phyloP scores from a whole-genome alignment of 1,140 invertebrate genomes.

The Sitophilus oryzae region DNA sequence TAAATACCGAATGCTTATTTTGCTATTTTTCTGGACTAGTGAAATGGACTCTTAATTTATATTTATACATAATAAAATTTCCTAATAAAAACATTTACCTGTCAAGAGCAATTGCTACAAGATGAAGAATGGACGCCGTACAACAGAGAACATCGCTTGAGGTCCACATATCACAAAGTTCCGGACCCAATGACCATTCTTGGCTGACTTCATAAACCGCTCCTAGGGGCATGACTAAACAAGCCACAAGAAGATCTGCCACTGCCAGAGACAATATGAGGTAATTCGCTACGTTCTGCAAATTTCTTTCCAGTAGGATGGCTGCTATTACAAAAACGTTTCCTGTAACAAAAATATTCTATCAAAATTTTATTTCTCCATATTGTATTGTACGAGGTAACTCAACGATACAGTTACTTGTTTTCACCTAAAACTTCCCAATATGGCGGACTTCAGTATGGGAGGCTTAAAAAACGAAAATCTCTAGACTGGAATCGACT shows the following conservation, averaged over 20 bases:
- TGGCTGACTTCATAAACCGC: conserved; percentile 56
- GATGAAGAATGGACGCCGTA: conserved; percentile 87
- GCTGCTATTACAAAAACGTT: conserved; percentile 95
- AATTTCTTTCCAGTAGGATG: conserved; percentile 79
- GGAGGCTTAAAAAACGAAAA: too few species aligned
- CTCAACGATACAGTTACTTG: too few species aligned
- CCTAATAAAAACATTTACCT: too few species aligned
- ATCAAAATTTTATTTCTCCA: too few species aligned
- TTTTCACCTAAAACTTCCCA: too few species aligned
- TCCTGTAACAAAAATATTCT: conserved; percentile 54
- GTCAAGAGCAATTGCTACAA: conserved; percentile 93
- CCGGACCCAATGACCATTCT: conserved; percentile 53
- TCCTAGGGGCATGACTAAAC: conserved; percentile 79
- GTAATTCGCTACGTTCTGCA: conserved; percentile 83
- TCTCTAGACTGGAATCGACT: too few species aligned
- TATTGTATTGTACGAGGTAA: too few species aligned
- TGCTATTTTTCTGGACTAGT: too few species aligned
- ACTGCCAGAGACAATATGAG: conserved; percentile 80
- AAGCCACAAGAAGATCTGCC: conserved; percentile 79
- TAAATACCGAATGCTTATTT: too few species aligned
- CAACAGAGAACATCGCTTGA: conserved; percentile 88
- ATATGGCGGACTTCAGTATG: too few species aligned
- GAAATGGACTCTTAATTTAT: too few species aligned
- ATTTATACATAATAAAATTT: too few species aligned
- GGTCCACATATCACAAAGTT: conserved; percentile 91